Evolutionary conservation across 1,140 invertebrate genomes (phyloP), one percentile per base, ranked within the genome.

Genomic region (Atopsyche davidsoni): DNA sequence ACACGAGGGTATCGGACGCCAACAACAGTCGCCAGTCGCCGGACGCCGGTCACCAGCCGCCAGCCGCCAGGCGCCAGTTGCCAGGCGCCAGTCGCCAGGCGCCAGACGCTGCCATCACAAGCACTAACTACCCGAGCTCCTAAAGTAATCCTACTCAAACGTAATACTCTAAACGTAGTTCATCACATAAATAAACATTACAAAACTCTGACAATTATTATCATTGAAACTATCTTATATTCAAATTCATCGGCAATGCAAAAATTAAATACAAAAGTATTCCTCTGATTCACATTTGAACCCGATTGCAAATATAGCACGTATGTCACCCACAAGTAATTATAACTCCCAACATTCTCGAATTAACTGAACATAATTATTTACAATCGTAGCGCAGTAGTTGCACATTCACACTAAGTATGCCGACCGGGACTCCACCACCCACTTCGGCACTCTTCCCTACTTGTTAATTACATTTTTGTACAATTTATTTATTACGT

Each of bases 141-240:
- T n/a, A n/a, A n/a, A n/a, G n/a, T n/a, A n/a, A n/a, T n/a, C n/a
- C n/a, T n/a, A n/a, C n/a, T n/a, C n/a, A n/a, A n/a, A 56, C 45
- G 34, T 10, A 39, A 52, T 52, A 38, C 14, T 42, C 49, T 57
- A 57, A 39, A 51, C 34, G 49, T 47, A 46, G 28, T 50, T 55
- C 36, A 57, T 52, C 50, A 51, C 49, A 52, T 52, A 57, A 57
- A 52, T 46, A 50, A 47, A 45, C 38, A 48, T 47, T 35, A 47
- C 38, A 56, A 51, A 56, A 50, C 28, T 31, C 34, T n/a, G 21
- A 43, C 47, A 28, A 44, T 49, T 32, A 22, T 36, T 17, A 50
- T 35, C 47, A 28, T 48, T 24, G 42, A 55, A 45, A 47, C 28
- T 46, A 55, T 40, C 35, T 40, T 38, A 50, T 16, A 38, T 51